A percentile compares a stretch with the other conserved stretches of the same genome.
These are phyloP conservation scores for Paracentrotus lividus DNA, from an alignment of 53 echinoderm and acorn worm species.

Conservation along the genomic window DNA sequence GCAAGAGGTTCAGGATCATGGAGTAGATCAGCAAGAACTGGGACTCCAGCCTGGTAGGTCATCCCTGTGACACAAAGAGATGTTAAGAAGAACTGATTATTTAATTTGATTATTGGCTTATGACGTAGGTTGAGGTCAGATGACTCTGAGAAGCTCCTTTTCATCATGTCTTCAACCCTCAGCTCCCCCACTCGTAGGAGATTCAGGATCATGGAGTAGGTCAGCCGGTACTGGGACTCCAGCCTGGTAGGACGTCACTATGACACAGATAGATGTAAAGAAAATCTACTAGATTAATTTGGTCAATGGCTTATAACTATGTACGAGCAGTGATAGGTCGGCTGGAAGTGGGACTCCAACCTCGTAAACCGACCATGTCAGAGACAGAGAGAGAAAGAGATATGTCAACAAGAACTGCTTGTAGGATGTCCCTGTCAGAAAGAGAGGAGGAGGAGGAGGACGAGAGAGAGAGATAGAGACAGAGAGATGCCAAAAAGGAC, in stretches of 20 bases:
- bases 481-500: no score
- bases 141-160: constrained; percentile 90
- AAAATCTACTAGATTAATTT: not conserved
- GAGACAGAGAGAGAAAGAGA: no score
- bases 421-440: no score
- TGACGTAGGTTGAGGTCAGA: no score
- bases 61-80: constrained; percentile 64
- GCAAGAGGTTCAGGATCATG: constrained; percentile 80
- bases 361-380: constrained; percentile 81
- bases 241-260: constrained; percentile 91
- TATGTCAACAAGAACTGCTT: no score
- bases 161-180: constrained; percentile 97
- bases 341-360: constrained; percentile 88
- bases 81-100: not conserved
- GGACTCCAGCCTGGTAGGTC: constrained; percentile 84
- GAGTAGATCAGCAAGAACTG: constrained; percentile 92
- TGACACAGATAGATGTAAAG: not conserved
- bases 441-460: no score
- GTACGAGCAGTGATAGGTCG: constrained; percentile 75
- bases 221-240: constrained; percentile 91
- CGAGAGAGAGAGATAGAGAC: no score
- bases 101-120: no score
- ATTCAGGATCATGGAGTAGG: constrained; percentile 97
- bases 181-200: constrained; percentile 89
- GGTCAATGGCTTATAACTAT: not conserved